These are phyloP conservation scores for Calephelis perditalis DNA, from an alignment of 2,888 invertebrate species.

Conservation along the genomic window DNA sequence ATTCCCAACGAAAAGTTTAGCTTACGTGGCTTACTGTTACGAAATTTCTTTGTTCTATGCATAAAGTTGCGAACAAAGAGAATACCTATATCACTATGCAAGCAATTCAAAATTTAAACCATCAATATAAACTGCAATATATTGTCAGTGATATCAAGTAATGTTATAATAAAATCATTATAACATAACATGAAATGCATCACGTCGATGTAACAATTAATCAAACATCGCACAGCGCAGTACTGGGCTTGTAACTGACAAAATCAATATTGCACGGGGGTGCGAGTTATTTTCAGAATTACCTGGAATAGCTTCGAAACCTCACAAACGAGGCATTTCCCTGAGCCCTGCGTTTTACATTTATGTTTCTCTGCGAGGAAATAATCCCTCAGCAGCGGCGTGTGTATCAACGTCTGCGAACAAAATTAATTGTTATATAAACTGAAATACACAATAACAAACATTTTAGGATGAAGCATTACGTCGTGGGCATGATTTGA, in stretches of 20 bases:
- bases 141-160: too few relatives aligned
- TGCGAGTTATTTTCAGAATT: slow-evolving; percentile 42
- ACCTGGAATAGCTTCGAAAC: slow-evolving; percentile 97
- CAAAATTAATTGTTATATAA: slow-evolving; percentile 16
- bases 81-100: too few relatives aligned
- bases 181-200: neutral
- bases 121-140: too few relatives aligned
- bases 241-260: slow-evolving; percentile 22
- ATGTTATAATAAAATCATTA: too few relatives aligned
- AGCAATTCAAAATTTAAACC: too few relatives aligned
- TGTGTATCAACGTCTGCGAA: slow-evolving; percentile 91
- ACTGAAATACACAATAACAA: neutral
- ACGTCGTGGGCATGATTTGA: too few relatives aligned
- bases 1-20: too few relatives aligned
- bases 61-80: too few relatives aligned
- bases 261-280: slow-evolving; percentile 31
- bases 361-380: slow-evolving; percentile 96
- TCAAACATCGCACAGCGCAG: slow-evolving; percentile 7
- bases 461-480: neutral
- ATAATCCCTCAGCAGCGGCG: slow-evolving; percentile 95
- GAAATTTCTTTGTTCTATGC: too few relatives aligned
- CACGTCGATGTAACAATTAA: slow-evolving; percentile 2
- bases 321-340: slow-evolving; percentile 95
- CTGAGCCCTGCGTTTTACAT: slow-evolving; percentile 84
- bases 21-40: too few relatives aligned